Conservation (phyloP, 2,888 invertebrate species). For the Trachelus iudaicus region DNA sequence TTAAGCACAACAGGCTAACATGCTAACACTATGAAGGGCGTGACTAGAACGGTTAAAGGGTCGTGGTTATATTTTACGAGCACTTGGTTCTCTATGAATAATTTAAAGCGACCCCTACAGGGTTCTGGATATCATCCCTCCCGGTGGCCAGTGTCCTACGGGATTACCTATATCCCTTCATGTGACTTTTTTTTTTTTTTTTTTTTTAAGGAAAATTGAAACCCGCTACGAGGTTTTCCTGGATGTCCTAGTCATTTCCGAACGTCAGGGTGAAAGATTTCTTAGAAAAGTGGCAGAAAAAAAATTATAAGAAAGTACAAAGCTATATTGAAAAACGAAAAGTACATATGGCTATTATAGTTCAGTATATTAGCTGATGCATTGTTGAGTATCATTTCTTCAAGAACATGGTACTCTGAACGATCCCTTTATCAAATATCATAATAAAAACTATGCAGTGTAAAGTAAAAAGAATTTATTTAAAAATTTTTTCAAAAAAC, state of each 20-base stretch:
- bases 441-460: not conserved
- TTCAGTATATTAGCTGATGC: not conserved
- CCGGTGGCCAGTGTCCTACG: not conserved
- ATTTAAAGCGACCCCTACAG: conserved; percentile 38
- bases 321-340: not conserved
- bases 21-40: not conserved
- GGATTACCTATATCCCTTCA: not conserved
- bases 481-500: not conserved
- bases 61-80: conserved; percentile 45
- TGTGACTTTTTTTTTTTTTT: not conserved
- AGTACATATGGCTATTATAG: not conserved
- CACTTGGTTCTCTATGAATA: conserved; percentile 54
- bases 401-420: not conserved
- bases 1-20: conserved; percentile 5
- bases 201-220: not conserved
- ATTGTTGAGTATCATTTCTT: not conserved
- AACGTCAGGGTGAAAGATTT: not conserved
- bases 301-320: not conserved
- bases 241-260: not conserved
- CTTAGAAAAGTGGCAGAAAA: too few relatives aligned
- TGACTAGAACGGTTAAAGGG: not conserved
- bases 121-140: conserved; percentile 1
- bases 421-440: not conserved
- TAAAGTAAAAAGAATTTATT: not conserved
- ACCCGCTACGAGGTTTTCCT: not conserved